Conservation (phyloP, 2,888 invertebrate species). For the Drosophila prolongata region DNA sequence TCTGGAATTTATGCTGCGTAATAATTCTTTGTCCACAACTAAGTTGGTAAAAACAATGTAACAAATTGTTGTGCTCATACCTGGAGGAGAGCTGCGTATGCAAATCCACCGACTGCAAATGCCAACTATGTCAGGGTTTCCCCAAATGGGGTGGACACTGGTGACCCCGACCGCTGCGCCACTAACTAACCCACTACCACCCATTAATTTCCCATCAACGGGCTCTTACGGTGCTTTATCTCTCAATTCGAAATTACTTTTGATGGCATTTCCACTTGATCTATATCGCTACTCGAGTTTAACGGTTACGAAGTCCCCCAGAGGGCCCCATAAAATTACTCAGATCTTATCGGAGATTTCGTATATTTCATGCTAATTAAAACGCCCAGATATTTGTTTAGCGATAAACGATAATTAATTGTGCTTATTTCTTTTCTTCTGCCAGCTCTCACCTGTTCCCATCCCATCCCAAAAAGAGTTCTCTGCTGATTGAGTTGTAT, state of each 20-base stretch:
- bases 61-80: slow-evolving; percentile 58
- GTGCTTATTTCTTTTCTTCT: slow-evolving; percentile 61
- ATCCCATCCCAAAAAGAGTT: neutral
- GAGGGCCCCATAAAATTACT: slow-evolving; percentile 63
- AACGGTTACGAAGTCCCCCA: slow-evolving; percentile 45
- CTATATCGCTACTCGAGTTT: slow-evolving; percentile 45
- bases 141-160: slow-evolving; percentile 14
- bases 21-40: slow-evolving; percentile 55
- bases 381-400: slow-evolving; percentile 60
- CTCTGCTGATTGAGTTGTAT: slow-evolving; percentile 68
- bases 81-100: slow-evolving; percentile 28
- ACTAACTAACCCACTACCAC: slow-evolving; percentile 14
- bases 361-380: slow-evolving; percentile 72
- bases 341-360: slow-evolving; percentile 58
- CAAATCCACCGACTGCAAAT: slow-evolving; percentile 22
- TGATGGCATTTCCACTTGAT: slow-evolving; percentile 42
- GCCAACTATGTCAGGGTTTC: slow-evolving; percentile 15
- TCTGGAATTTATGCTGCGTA: slow-evolving; percentile 49
- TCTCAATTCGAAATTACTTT: slow-evolving; percentile 26
- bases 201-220: slow-evolving; percentile 36
- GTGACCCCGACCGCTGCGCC: neutral
- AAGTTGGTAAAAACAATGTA: slow-evolving; percentile 57
- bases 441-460: slow-evolving; percentile 39
- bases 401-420: slow-evolving; percentile 73
- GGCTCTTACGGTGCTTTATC: slow-evolving; percentile 33